Conservation (phyloP, 2,888 invertebrate genomes). For the Melinopterus prodromus region DNA sequence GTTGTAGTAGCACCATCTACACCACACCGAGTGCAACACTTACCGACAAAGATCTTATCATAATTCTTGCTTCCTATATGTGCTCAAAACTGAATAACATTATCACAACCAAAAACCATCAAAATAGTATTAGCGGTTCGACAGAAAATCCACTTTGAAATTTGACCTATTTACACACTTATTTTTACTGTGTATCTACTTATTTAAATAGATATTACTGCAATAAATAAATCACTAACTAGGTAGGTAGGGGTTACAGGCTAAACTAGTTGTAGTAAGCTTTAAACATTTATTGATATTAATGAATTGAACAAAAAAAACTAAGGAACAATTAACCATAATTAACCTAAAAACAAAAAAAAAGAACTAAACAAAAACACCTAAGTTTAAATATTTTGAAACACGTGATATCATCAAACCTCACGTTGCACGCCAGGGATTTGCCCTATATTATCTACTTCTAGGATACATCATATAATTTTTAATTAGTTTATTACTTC, state of each 20-base stretch:
- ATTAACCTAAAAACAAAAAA: constrained; percentile 4
- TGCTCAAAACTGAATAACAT: too few relatives aligned
- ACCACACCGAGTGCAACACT: too few relatives aligned
- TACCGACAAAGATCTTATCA: too few relatives aligned
- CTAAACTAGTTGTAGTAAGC: neutral
- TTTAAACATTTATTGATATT: neutral
- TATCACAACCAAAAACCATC: too few relatives aligned
- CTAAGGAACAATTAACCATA: constrained; percentile 4
- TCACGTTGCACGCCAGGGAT: neutral
- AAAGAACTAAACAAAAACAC: neutral
- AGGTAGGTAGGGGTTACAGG: too few relatives aligned
- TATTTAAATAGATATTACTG: neutral
- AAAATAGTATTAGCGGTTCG: too few relatives aligned
- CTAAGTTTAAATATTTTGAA: neutral
- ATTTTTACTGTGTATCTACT: too few relatives aligned
- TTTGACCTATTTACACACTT: too few relatives aligned
- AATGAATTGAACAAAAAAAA: neutral
- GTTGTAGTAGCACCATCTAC: too few relatives aligned
- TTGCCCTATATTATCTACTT: neutral
- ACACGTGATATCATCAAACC: neutral
- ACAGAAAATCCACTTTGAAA: too few relatives aligned
- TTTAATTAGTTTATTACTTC: constrained; percentile 4
- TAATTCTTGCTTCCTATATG: too few relatives aligned
- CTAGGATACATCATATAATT: neutral
- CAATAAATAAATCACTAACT: neutral